Base-by-base conservation (phyloP, 2,113 vertebrate species). In the Oreocharis arfaki region DNA sequence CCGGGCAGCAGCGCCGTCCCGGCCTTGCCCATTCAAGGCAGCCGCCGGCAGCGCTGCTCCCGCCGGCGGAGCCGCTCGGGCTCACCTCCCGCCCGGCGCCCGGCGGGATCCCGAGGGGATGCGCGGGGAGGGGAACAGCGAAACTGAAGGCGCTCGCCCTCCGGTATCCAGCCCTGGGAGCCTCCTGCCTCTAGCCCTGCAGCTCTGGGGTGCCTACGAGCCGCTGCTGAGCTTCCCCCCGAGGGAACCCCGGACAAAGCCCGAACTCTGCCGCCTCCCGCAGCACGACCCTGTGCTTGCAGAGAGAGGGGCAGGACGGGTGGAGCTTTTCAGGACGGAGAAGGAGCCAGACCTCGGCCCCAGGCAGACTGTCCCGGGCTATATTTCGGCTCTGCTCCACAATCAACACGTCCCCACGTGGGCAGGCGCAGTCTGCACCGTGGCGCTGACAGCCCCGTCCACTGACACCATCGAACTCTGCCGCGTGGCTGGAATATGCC, bases 1-100 rank as follows among this genome's bases (percentile, higher is more conserved):
- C 60, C 10, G 23, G 75, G 65, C 87, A 21, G 71, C 71, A 12
- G 67, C 28, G 84, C 81, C 80, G 42, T 35, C 59, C 73, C 44
- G 82, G 91, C 88, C 91, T 77, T 96, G 89, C 85, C 91, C 95
- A 55, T 87, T 84, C 59, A 81, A 82, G 87, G 95, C 84, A 82
- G 77, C 87, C 77, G 78, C 56, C 30, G 76, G 87, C 84, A 79
- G 61, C 80, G 61, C 84, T 74, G 46, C 68, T 81, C 73, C 70
- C 52, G 80, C 87, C 90, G 13, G 84, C 56, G 18, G 65, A 42
- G 76, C 80, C 65, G 33, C 42, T n/a, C 50, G 46, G 47, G 5
- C 47, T 79, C 76, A 8, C 37, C 47, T 69, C 56, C 78, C 61
- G 21, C 60, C 76, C 42, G 35, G 65, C 44, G 33, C 68, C 81